phyloP scores from a whole-genome alignment of 2,113 vertebrate genomes.

The Lates calcarifer region DNA sequence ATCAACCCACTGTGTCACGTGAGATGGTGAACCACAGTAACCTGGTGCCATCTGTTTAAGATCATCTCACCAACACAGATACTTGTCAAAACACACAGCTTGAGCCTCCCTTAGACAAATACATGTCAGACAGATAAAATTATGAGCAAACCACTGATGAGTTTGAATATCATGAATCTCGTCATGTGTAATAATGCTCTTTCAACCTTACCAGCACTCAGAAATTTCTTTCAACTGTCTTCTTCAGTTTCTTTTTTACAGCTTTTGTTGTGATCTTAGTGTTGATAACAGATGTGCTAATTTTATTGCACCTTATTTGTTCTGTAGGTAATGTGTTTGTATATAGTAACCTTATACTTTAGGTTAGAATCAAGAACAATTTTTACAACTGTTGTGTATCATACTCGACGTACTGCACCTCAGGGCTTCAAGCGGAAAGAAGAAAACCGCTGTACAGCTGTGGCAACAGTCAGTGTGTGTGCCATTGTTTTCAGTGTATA shows the following conservation, averaged over 20 bases:
- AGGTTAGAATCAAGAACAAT: not conserved
- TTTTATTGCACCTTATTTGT: not conserved
- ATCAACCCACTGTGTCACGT: too few species aligned
- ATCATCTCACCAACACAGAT: too few species aligned
- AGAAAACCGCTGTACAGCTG: not conserved
- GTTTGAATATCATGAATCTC: not conserved
- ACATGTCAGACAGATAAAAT: too few species aligned
- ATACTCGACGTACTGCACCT: not conserved
- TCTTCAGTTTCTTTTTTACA: not conserved
- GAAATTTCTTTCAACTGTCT: not conserved
- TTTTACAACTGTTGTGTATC: not conserved
- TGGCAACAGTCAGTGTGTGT: constrained; percentile 7
- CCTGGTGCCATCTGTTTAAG: too few species aligned
- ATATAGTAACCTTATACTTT: not conserved
- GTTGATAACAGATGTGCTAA: not conserved
- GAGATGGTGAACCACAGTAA: too few species aligned
- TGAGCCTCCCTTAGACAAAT: too few species aligned
- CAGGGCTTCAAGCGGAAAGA: not conserved
- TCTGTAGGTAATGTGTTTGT: not conserved
- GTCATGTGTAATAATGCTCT: too few species aligned
- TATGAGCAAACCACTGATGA: not conserved
- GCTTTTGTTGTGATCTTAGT: not conserved
- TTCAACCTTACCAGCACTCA: too few species aligned
- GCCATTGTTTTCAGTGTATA: not conserved
- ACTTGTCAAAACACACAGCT: too few species aligned